Evolutionary conservation across 1,140 invertebrate genomes (phyloP).

Genomic region (Leguminivora glycinivorella): DNA sequence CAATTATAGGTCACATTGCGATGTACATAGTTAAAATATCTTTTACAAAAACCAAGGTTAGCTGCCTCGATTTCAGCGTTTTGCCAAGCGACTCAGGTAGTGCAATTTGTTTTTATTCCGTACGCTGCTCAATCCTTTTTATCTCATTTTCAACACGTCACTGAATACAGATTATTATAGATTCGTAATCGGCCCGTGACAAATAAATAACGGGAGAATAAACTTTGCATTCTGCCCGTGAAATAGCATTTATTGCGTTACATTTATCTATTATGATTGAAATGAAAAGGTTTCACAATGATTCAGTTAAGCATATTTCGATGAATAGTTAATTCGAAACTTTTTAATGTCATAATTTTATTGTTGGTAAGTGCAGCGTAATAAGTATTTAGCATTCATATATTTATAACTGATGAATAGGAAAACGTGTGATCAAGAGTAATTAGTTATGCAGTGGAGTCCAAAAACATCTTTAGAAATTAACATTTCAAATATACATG

Average conservation of each 20-base stretch:
- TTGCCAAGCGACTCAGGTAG: slow-evolving; percentile 14
- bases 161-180: slow-evolving; percentile 23
- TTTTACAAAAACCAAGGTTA: not conserved
- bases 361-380: not conserved
- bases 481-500: no score
- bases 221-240: slow-evolving; percentile 20
- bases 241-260: slow-evolving; percentile 27
- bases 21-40: not conserved
- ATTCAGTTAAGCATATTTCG: slow-evolving; percentile 5
- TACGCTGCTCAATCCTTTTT: slow-evolving; percentile 21
- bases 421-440: no score
- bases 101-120: slow-evolving; percentile 25
- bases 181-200: slow-evolving; percentile 17
- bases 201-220: slow-evolving; percentile 23
- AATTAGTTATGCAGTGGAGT: no score
- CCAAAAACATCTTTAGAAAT: no score
- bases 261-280: slow-evolving; percentile 16
- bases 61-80: not conserved
- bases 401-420: not conserved
- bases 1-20: no score
- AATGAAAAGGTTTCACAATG: slow-evolving; percentile 24
- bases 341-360: slow-evolving; percentile 6
- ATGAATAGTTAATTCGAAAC: not conserved
- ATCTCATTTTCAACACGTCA: slow-evolving; percentile 26
- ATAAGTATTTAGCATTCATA: not conserved